Percentiles rank a stretch among this genome's conserved stretches.
Evolutionary conservation across 2,888 invertebrate genomes (phyloP).

Genomic region (Dynastes tityus): DNA sequence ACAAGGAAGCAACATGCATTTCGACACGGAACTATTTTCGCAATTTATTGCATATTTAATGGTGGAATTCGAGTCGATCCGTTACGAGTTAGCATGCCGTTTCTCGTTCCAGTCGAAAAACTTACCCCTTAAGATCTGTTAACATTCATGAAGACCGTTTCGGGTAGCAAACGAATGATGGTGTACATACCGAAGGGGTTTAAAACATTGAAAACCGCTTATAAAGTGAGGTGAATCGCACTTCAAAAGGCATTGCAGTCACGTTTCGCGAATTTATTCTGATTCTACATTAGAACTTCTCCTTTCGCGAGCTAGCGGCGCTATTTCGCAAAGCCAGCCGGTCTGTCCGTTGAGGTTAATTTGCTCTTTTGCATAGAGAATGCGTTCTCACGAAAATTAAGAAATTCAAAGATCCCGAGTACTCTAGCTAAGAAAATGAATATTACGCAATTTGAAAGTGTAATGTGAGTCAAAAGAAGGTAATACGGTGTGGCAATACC

Average conservation of each 20-base stretch:
- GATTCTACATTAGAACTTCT: background rate
- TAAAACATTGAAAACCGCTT: slow-evolving; percentile 44
- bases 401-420: background rate
- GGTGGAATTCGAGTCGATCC: slow-evolving; percentile 12
- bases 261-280: slow-evolving; percentile 36
- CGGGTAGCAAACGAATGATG: background rate
- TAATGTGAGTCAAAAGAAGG: background rate
- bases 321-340: background rate
- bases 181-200: slow-evolving; percentile 32
- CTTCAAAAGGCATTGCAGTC: slow-evolving; percentile 35
- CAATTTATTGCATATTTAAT: slow-evolving; percentile 42
- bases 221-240: slow-evolving; percentile 13
- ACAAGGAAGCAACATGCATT: slow-evolving; percentile 23
- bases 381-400: slow-evolving; percentile 14
- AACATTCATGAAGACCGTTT: slow-evolving; percentile 37
- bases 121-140: slow-evolving; percentile 24
- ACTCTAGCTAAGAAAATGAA: background rate
- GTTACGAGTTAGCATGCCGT: slow-evolving; percentile 13
- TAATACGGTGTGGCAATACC: background rate
- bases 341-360: background rate
- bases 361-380: slow-evolving; percentile 19
- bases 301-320: background rate
- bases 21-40: slow-evolving; percentile 20
- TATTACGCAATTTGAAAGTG: background rate
- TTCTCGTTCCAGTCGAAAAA: slow-evolving; percentile 8